Evolutionary conservation across 2,888 invertebrate species (phyloP), one percentile per base, ranked within the genome.

Genomic region (Deilephila elpenor): DNA sequence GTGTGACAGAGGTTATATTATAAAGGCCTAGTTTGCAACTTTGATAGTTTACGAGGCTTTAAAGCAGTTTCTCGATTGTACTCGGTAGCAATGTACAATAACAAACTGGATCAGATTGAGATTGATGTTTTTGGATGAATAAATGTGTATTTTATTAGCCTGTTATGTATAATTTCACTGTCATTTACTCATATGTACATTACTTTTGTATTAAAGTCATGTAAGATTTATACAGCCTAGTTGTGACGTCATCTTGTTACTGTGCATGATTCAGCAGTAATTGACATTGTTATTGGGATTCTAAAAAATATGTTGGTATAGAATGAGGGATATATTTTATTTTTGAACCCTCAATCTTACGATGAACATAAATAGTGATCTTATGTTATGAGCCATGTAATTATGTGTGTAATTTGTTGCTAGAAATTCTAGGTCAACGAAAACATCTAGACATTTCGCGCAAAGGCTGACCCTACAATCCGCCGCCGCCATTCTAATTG

Each of bases 401-500:
- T 11, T 44, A 44, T 44, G 11, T 3, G 44, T 14, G 0, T 44
- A 44, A 44, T 14, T 44, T 44, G 3, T 44, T 44, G 14, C 44
- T 14, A 44, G 44, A 44, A 44, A 44, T 60, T 60, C 14, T 60
- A 29, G 19, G 8, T 34, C 34, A n/a, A 32, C 34, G 8, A 32
- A 62, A 64, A 37, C 11, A 51, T 25, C 17, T 51, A 51, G 67
- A 67, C 67, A 25, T 17, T 67, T 67, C 51, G 44, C 17, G 17
- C 14, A 67, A 67, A 44, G 44, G n/a, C 67, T 51, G 1, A 5
- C 44, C 44, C 14, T 67, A 67, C 20, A 67, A 25, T 17, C 51
- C 51, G 25, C 17, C 51, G 44, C 44, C 29, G 78, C 74, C 79
- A 84, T 80, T 83, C 85, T 88, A 90, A 90, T 91, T 90, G 87